phyloP scores from a whole-genome alignment of 1,140 invertebrate species.

The Triops longicaudatus region DNA sequence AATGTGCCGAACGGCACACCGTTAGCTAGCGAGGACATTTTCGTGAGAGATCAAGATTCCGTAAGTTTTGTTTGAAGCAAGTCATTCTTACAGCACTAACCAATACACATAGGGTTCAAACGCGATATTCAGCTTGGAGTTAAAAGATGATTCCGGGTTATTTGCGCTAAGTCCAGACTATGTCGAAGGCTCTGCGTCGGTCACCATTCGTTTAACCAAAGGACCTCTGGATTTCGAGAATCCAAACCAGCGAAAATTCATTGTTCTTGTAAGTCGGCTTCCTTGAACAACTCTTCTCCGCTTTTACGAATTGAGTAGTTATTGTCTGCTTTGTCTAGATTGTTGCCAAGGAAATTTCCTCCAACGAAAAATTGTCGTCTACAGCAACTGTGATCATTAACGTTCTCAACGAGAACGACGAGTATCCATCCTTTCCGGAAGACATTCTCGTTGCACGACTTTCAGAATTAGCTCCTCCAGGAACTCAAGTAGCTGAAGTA shows the following conservation, averaged over 20 bases:
- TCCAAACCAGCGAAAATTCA: constrained; percentile 83
- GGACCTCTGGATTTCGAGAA: constrained; percentile 79
- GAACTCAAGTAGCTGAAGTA: constrained; percentile 61
- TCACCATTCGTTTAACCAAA: constrained; percentile 70
- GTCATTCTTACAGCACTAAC: constrained; percentile 5
- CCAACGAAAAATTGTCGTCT: constrained; percentile 62
- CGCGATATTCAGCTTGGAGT: constrained; percentile 62
- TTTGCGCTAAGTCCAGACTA: constrained; percentile 72
- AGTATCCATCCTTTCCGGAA: constrained; percentile 67
- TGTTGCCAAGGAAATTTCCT: constrained; percentile 71
- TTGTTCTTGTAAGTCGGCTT: constrained; percentile 57
- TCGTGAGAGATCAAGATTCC: constrained; percentile 73
- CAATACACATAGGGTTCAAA: constrained; percentile 57
- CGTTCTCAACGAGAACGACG: constrained; percentile 82
- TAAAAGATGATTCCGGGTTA: constrained; percentile 68
- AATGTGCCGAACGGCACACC: constrained; percentile 72
- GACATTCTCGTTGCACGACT: constrained; percentile 61
- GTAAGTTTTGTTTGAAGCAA: constrained; percentile 45
- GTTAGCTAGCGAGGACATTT: constrained; percentile 72
- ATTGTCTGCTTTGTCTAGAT: constrained; percentile 45
- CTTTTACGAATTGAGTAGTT: neutral
- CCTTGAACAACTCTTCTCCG: neutral
- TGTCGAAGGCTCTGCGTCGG: constrained; percentile 67
- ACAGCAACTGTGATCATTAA: constrained; percentile 77
- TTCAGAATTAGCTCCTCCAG: constrained; percentile 60